These are phyloP conservation scores for Neofelis nebulosa DNA, from an alignment of 2,113 vertebrate species.

Conservation along the genomic window DNA sequence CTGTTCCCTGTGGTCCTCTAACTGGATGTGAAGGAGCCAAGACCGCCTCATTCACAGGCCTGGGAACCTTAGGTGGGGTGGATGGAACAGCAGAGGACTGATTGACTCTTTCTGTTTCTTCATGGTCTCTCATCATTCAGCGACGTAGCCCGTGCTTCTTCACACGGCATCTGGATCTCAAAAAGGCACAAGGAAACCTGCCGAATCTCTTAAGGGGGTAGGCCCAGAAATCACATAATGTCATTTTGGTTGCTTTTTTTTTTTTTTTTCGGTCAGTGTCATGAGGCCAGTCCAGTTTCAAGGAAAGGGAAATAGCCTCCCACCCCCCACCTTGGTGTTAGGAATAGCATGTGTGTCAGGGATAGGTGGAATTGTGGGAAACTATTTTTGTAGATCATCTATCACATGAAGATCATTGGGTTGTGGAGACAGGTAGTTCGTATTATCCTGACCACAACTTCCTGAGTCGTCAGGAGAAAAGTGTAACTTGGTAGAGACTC, in stretches of 20 bases:
- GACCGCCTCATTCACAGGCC: neutral
- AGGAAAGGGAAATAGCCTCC: neutral
- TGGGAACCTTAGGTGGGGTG: neutral
- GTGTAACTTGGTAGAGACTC: neutral
- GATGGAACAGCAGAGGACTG: neutral
- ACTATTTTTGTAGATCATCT: neutral
- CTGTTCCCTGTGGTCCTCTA: neutral
- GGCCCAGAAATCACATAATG: neutral
- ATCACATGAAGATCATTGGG: neutral
- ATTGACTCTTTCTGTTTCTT: neutral
- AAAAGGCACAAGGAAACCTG: neutral
- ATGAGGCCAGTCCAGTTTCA: neutral
- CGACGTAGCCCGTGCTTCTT: neutral
- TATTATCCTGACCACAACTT: neutral
- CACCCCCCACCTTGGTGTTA: neutral
- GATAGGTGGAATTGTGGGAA: neutral
- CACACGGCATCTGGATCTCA: neutral
- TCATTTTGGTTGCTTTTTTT: neutral
- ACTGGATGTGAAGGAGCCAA: neutral
- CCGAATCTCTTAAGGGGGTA: neutral
- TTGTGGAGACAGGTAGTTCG: neutral
- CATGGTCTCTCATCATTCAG: neutral
- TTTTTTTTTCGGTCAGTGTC: neutral
- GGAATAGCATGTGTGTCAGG: neutral
- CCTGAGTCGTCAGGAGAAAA: constrained; percentile 2